Evolutionary conservation across 2,888 invertebrate genomes (phyloP), one percentile per base, ranked within the genome.

Genomic region (Pristionchus exspectatus): DNA sequence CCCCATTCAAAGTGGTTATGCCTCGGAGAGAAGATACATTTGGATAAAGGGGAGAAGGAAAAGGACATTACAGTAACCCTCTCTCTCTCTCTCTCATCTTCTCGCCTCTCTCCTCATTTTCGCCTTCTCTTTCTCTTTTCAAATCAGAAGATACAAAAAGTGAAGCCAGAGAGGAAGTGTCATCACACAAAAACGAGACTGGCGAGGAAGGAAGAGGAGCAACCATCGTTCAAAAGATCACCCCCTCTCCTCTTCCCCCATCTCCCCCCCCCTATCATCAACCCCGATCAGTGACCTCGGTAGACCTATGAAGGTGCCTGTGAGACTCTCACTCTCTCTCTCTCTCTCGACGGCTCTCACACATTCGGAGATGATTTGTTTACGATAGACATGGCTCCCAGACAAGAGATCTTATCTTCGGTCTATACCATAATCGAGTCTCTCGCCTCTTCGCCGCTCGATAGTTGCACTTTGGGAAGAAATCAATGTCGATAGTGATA

Each of bases 361-460:
- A 27, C n/a, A 27, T 81, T 81, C 81, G 81, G 81, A 50, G 81
- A 81, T 81, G 81, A 81, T 81, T 81, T 81, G 81, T 81, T 81
- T 81, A 81, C 81, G 81, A 81, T 81, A 81, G 18, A 77, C 74
- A 50, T 2, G 69, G 69, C 16, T 74, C 74, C 38, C 74, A 74
- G 81, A 54, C 81, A 14, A 5, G 14, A 10, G 81, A 81, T 81
- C 81, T 81, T 38, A 50, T 81, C 81, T 1, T 1, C 44, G 21
- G 44, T 81, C 54, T 81, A 16, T 12, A 44, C 44, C 44, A 77
- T 38, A 77, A 77, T 7, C 33, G 74, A 38, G 38, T 14, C 72
- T 18, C 30, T 50, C 44, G 5, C 12, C 44, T 50, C 44, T 1
- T 9, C 44, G 44, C 38, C 38, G 21, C n/a, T 81, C 81, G 81